Base-by-base conservation (phyloP, 2,113 vertebrate species). In the Chaetura pelagica region DNA sequence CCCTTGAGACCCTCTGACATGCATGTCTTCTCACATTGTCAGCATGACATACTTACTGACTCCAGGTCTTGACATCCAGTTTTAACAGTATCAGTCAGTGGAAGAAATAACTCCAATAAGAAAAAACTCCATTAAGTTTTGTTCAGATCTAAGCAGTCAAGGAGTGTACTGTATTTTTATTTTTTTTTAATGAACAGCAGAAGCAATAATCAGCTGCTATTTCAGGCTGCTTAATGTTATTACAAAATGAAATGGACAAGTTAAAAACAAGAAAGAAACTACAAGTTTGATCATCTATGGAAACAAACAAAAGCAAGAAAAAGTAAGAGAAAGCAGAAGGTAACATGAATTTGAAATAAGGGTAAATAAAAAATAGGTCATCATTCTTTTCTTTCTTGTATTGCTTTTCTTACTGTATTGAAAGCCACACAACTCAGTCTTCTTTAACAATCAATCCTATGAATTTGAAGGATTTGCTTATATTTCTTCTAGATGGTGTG, bases 391-490 rank as follows among this genome's bases (percentile, higher is more conserved):
- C 18, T 52, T 10, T 59, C 13, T 61, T 57, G 0, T 35, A 49
- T 44, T 79, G 4, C 9, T 78, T 85, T n/a, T 52, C 59, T 68
- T 64, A 75, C 22, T 68, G 7, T 55, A 46, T 27, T 86, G 52
- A 68, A 94, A 73, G 4, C 10, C 29, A 29, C 4, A 44, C 8
- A 30, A 15, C 24, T 15, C 40, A 34, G 9, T 54, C 23, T 63
- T 86, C 30, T 81, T 86, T 84, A 76, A 52, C 40, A 72, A 22
- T 26, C 5, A 49, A 58, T 64, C 26, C 73, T 89, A 49, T 17
- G 66, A 76, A 80, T 23, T 48, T 29, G 34, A 51, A 91, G 7
- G 42, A 87, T 79, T 93, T 79, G 20, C 12, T 94, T 93, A 85
- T 79, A 91, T 79, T 89, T 93, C 38, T 90, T 91, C 42, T 94